phyloP scores from a whole-genome alignment of 2,888 invertebrate genomes.

The Rhagonycha lutea region DNA sequence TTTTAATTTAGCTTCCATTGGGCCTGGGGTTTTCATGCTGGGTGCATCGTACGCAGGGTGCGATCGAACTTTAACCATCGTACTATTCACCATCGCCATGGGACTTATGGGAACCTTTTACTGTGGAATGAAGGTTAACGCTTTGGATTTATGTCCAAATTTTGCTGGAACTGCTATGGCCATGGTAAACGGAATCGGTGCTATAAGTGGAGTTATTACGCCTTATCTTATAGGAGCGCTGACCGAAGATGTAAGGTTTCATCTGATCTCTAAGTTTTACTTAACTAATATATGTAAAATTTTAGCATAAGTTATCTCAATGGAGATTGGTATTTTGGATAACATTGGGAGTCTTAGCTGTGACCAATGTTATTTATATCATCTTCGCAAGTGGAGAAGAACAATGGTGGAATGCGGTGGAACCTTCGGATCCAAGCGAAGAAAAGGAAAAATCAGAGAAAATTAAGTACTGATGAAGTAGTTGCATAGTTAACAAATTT shows the following conservation, averaged over 20 bases:
- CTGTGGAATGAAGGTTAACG: conserved; percentile 69
- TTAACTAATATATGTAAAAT: conserved; percentile 30
- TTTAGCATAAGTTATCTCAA: conserved; percentile 66
- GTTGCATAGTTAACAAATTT: neutral
- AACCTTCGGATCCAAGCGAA: neutral
- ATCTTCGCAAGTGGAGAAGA: conserved; percentile 76
- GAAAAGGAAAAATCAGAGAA: neutral
- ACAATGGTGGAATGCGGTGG: conserved; percentile 74
- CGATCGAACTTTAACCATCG: conserved; percentile 56
- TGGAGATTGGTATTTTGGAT: conserved; percentile 85
- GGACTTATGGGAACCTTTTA: conserved; percentile 73
- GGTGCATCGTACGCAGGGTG: conserved; percentile 67
- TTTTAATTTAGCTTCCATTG: conserved; percentile 60
- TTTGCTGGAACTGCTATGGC: conserved; percentile 69
- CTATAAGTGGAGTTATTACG: conserved; percentile 64
- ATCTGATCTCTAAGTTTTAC: neutral
- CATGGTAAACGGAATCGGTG: conserved; percentile 66
- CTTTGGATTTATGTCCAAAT: conserved; percentile 67
- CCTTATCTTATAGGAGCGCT: conserved; percentile 64
- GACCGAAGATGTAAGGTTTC: conserved; percentile 61
- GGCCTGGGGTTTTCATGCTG: conserved; percentile 66
- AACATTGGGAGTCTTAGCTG: conserved; percentile 67
- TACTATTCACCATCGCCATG: conserved; percentile 64
- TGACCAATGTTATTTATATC: conserved; percentile 71
- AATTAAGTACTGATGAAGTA: neutral